Base-by-base conservation (phyloP, 2,888 invertebrate species). In the Halictus ligatus region DNA sequence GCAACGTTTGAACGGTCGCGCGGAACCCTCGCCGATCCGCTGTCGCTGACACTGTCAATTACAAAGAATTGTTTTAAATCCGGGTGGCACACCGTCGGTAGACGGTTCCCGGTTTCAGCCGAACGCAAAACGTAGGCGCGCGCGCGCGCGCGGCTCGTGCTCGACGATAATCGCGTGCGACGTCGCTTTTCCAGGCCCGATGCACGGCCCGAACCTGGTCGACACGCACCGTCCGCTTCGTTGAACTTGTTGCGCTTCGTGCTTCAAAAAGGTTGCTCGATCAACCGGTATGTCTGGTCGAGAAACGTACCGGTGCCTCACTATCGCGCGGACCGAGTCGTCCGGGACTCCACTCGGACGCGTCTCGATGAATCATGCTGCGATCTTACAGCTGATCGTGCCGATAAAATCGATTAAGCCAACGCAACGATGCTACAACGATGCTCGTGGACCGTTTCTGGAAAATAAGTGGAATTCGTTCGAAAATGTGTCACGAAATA, bases 241-340 rank as follows among this genome's bases (percentile, higher is more conserved):
- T 84, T 89, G 87, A 85, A 87, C 89, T 89, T 87, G 88, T 88
- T 89, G 89, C 84, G 89, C 89, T 89, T 89, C 89, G 75, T 82
- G 89, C 87, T 82, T 89, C 88, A 85, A 83, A 83, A 89, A 85
- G 89, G 83, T 81, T 83, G 84, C 81, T 76, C 89, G 87, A 87
- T 86, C 89, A 85, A 86, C 83, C 89, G 87, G 85, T 89, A 89
- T 83, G 89, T 81, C 89, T 87, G 87, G 84, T 83, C 81, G 75
- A 60, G 82, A 85, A 81, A 85, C 86, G 69, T 82, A 69, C 78
- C 81, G 76, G 78, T 83, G 83, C 87, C 78, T 84, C 81, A 43
- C 84, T 81, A 40, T 69, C 87, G 81, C 69, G 77, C 75, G 72
- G 73, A 58, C 67, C 75, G 60, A 67, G 72, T 64, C n/a, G 21